Percentiles rank a stretch among this genome's conserved stretches.
Evolutionary conservation across 1,140 invertebrate species (phyloP).

Genomic region (Trichoplusia ni): DNA sequence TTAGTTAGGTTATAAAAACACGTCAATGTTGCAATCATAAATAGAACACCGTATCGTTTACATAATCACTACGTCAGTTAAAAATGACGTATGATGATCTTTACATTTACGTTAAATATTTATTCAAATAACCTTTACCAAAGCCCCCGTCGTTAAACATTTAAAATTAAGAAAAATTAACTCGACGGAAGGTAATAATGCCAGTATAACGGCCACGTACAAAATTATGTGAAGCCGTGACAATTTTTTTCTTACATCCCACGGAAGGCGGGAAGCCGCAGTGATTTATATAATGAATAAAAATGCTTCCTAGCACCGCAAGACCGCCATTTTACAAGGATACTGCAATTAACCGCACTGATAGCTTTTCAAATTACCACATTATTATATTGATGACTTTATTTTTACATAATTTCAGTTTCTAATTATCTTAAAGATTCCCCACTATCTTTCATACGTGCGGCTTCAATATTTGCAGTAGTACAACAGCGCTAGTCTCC

Average conservation of each 20-base stretch:
- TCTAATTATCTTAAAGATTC: background rate
- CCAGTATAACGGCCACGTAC: conserved; percentile 77
- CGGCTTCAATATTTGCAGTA: background rate
- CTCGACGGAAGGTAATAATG: conserved; percentile 65
- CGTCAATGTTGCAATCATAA: no score
- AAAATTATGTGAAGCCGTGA: conserved; percentile 78
- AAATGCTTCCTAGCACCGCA: conserved; percentile 60
- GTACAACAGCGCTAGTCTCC: no score
- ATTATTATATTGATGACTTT: conserved; percentile 30
- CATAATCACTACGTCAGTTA: no score
- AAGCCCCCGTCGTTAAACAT: conserved; percentile 51
- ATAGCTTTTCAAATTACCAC: conserved; percentile 56
- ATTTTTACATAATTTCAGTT: background rate
- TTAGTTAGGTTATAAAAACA: no score
- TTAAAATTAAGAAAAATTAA: conserved; percentile 78
- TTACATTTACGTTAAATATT: conserved; percentile 24
- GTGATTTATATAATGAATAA: conserved; percentile 81
- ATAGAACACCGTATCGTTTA: no score
- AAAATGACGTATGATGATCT: conserved; percentile 8
- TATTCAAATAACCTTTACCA: no score
- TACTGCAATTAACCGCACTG: conserved; percentile 71
- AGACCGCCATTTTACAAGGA: conserved; percentile 55
- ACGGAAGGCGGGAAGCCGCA: conserved; percentile 53
- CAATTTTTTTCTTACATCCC: conserved; percentile 75
- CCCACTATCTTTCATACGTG: background rate